These are phyloP conservation scores for Desmodus rotundus DNA, from an alignment of 2,113 vertebrate genomes.

Conservation along the genomic window DNA sequence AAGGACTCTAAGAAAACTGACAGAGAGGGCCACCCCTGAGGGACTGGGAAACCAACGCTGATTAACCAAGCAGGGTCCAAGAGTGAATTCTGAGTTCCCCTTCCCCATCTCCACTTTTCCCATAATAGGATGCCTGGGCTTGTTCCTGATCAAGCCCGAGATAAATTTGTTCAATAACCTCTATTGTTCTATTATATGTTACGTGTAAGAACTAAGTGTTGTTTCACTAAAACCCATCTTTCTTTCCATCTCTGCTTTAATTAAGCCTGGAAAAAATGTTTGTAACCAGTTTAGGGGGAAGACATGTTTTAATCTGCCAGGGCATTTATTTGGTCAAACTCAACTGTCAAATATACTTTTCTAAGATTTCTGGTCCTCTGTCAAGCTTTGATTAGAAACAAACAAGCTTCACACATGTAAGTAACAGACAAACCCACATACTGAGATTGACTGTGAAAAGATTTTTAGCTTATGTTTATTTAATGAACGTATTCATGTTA, in stretches of 20 bases:
- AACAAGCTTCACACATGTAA: neutral
- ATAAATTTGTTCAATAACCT: neutral
- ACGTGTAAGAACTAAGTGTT: neutral
- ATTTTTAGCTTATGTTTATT: slow-evolving; percentile 25
- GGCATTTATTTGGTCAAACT: neutral
- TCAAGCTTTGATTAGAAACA: neutral
- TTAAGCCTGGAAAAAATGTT: neutral
- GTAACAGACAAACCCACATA: neutral
- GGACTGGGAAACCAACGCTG: neutral
- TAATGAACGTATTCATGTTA: neutral
- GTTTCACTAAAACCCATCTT: neutral
- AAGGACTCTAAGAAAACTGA: neutral
- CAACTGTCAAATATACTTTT: neutral
- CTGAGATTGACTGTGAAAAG: neutral
- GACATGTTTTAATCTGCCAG: neutral
- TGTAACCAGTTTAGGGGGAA: neutral
- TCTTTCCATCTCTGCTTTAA: neutral
- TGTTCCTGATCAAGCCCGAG: neutral
- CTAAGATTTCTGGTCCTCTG: neutral
- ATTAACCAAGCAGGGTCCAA: neutral
- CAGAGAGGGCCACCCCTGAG: neutral
- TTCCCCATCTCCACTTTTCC: neutral
- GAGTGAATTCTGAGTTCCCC: neutral
- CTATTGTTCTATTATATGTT: neutral
- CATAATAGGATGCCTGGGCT: neutral